Percentiles rank a stretch among this genome's conserved stretches.
phyloP scores from a whole-genome alignment of 2,797 vertebrate genomes.

The Aldrovandia affinis region DNA sequence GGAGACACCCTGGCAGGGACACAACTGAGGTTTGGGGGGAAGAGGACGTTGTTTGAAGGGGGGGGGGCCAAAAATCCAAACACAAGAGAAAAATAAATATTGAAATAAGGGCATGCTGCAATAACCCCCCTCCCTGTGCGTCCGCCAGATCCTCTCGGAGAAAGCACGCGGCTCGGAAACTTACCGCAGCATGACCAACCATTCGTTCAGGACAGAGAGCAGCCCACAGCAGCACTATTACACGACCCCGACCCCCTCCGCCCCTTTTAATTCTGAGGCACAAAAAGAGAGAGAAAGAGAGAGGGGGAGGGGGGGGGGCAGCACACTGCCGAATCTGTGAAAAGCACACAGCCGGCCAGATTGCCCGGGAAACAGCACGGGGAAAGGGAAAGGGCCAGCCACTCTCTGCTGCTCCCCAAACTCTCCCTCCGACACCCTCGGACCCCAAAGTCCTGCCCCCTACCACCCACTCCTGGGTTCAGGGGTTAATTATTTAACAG shows the following conservation, averaged over 20 bases:
- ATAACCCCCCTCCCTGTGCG: background rate
- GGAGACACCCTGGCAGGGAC: background rate
- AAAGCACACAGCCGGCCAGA: background rate
- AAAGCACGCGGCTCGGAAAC: background rate
- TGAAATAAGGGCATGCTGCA: background rate
- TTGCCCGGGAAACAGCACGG: conserved; percentile 1
- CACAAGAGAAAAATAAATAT: background rate
- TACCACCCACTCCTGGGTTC: conserved; percentile 54
- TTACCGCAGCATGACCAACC: conserved; percentile 60
- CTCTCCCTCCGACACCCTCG: background rate
- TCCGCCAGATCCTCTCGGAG: background rate
- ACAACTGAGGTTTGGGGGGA: background rate
- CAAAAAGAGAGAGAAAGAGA: conserved; percentile 1
- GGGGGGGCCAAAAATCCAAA: background rate
- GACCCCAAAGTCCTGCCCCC: conserved; percentile 38
- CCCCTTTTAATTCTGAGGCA: conserved; percentile 50
- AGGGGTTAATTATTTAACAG: conserved; percentile 72
- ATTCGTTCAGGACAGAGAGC: conserved; percentile 67
- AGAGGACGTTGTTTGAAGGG: background rate
- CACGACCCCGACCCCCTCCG: conserved; percentile 43
- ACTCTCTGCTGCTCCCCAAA: conserved; percentile 31
- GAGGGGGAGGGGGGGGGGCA: background rate
- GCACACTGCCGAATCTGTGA: conserved; percentile 9
- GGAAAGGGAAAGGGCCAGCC: conserved; percentile 14
- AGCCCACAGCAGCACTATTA: conserved; percentile 68